These are phyloP conservation scores for Tillus elongatus DNA, from an alignment of 2,888 invertebrate species.

Conservation along the genomic window DNA sequence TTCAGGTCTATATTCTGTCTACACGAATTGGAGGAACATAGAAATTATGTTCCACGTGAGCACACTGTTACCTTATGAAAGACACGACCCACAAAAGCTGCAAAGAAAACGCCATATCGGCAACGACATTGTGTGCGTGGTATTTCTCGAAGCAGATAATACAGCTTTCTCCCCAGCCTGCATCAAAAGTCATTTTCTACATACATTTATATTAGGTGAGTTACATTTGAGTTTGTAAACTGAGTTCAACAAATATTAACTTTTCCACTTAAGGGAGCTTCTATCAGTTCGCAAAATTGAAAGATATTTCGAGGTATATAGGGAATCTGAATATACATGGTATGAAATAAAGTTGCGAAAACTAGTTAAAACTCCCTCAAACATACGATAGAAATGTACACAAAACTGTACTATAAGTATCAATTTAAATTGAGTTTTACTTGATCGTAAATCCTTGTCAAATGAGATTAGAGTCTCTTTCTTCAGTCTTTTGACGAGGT, in stretches of 20 bases:
- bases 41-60: conserved; percentile 96
- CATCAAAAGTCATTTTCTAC: conserved; percentile 90
- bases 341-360: too few relatives aligned
- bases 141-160: conserved; percentile 87
- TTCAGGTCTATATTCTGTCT: conserved; percentile 80
- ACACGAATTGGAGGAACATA: conserved; percentile 88
- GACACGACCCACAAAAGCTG: conserved; percentile 86
- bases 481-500: too few relatives aligned
- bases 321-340: too few relatives aligned
- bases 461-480: too few relatives aligned
- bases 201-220: conserved; percentile 78
- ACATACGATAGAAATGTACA: too few relatives aligned
- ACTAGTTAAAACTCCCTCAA: too few relatives aligned
- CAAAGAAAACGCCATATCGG: conserved; percentile 90
- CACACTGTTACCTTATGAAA: conserved; percentile 81
- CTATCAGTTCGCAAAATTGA: conserved; percentile 14
- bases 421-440: too few relatives aligned
- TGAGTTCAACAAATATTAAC: conserved; percentile 13
- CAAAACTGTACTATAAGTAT: too few relatives aligned
- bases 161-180: conserved; percentile 88
- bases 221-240: too few relatives aligned
- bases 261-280: conserved; percentile 11
- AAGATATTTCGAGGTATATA: too few relatives aligned
- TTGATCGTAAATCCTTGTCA: too few relatives aligned
- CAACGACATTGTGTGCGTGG: conserved; percentile 91